Percentiles rank a stretch among this genome's conserved stretches.
These are phyloP conservation scores for Miniopterus natalensis DNA, from an alignment of 2,113 vertebrate genomes.

Conservation along the genomic window DNA sequence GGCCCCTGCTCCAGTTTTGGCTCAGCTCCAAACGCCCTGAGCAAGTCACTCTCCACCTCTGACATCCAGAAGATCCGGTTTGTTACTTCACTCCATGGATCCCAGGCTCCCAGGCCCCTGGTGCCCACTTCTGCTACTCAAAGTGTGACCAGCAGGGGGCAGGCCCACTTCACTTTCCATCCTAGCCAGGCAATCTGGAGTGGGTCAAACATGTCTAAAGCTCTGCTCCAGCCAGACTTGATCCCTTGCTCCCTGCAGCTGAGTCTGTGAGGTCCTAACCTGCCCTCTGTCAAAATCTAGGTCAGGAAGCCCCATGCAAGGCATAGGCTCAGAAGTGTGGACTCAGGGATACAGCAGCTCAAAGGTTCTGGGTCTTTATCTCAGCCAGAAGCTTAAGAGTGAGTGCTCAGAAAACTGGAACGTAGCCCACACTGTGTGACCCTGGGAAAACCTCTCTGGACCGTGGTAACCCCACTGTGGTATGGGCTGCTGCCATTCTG, in stretches of 20 bases:
- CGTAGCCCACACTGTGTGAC: rapidly evolving
- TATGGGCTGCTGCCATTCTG: neutral
- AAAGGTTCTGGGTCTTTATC: neutral
- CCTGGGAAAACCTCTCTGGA: neutral
- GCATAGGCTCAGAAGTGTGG: neutral
- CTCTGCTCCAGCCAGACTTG: neutral
- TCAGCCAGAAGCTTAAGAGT: neutral
- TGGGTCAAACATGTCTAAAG: neutral
- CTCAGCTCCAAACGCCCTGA: neutral
- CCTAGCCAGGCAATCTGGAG: neutral
- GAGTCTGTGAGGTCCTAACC: neutral
- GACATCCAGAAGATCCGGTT: neutral
- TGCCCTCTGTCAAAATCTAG: neutral
- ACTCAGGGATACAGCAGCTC: neutral
- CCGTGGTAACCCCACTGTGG: neutral
- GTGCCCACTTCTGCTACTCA: neutral
- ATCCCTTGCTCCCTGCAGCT: neutral
- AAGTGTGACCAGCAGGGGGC: conserved; percentile 67
- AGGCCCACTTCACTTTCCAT: conserved; percentile 45
- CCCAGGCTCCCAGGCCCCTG: neutral
- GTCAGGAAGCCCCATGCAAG: neutral
- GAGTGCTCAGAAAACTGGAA: neutral
- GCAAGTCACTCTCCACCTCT: neutral
- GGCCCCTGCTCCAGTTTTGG: neutral
- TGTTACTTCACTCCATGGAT: neutral